Evolutionary conservation across 35 echinoderm and acorn worm species (phyloP).

Genomic region (Lytechinus pictus): DNA sequence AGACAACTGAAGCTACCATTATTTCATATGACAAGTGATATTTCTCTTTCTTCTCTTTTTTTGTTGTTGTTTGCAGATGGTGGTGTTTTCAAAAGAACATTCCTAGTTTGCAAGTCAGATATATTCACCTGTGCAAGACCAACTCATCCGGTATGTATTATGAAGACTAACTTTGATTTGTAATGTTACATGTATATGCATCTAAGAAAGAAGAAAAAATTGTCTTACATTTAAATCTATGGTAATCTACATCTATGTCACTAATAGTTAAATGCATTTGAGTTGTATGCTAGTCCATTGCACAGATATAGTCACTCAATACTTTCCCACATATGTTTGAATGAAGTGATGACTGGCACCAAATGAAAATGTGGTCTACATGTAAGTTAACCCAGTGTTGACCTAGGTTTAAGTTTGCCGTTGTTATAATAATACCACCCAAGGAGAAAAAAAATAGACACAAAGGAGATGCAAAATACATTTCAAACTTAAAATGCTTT

Average conservation of each 20-base stretch:
- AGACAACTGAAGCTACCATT: not conserved
- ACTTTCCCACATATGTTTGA: too few relatives aligned
- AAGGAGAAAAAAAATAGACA: not conserved
- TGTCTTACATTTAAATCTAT: too few relatives aligned
- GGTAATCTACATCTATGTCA: too few relatives aligned
- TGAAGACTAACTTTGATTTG: not conserved
- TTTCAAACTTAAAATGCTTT: not conserved
- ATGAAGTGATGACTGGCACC: too few relatives aligned
- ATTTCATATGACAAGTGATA: not conserved
- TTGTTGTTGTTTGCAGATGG: conserved; percentile 57
- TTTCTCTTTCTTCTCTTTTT: not conserved
- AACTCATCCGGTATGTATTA: conserved; percentile 58
- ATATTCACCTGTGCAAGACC: conserved; percentile 62
- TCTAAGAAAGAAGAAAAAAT: too few relatives aligned
- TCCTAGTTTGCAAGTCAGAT: conserved; percentile 58
- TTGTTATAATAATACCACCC: too few relatives aligned
- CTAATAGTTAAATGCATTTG: too few relatives aligned
- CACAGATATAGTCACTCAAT: too few relatives aligned
- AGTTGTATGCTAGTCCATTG: too few relatives aligned
- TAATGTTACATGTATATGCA: not conserved
- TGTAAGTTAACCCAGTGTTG: too few relatives aligned
- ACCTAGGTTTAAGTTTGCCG: too few relatives aligned
- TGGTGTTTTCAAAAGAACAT: conserved; percentile 69
- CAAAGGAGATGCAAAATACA: not conserved
- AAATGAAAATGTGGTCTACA: too few relatives aligned